Conservation (phyloP, 2,797 vertebrate species). For the Parambassis ranga region DNA sequence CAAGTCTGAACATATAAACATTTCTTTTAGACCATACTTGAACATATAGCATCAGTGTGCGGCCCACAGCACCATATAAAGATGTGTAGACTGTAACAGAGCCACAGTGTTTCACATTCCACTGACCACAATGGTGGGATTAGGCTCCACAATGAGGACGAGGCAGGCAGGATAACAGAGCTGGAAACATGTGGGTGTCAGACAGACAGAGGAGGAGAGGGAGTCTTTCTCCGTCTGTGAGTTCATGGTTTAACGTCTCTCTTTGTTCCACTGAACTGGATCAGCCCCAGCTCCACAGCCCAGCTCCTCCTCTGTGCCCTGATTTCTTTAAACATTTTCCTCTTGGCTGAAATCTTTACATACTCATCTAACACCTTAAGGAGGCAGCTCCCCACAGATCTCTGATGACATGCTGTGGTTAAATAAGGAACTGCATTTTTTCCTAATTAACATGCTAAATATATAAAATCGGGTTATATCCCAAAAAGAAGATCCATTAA, state of each 20-base stretch:
- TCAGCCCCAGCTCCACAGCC: not conserved
- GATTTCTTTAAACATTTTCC: slow-evolving; percentile 4
- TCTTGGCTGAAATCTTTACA: not conserved
- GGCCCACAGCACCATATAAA: slow-evolving; percentile 24
- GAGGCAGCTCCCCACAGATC: slow-evolving; percentile 20
- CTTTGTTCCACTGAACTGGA: slow-evolving; percentile 1
- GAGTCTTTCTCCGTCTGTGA: slow-evolving; percentile 21
- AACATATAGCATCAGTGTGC: not conserved
- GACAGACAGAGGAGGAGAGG: slow-evolving; percentile 25
- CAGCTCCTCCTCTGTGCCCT: not conserved
- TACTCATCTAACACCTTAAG: not conserved
- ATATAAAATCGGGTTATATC: not conserved
- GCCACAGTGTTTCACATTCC: slow-evolving; percentile 66
- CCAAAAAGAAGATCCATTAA: not conserved
- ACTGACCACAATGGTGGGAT: slow-evolving; percentile 62
- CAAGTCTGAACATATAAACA: too few species aligned
- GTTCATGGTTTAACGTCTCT: slow-evolving; percentile 22
- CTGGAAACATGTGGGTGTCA: slow-evolving; percentile 54
- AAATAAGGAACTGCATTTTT: slow-evolving; percentile 50
- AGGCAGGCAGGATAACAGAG: slow-evolving; percentile 50
- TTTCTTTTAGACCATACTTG: too few species aligned
- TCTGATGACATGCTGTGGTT: slow-evolving; percentile 69
- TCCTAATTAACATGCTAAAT: slow-evolving; percentile 7
- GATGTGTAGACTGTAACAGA: slow-evolving; percentile 32
- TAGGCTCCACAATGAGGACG: slow-evolving; percentile 61